Conservation (phyloP, 2,888 invertebrate species). For the Calliphora vomitoria region DNA sequence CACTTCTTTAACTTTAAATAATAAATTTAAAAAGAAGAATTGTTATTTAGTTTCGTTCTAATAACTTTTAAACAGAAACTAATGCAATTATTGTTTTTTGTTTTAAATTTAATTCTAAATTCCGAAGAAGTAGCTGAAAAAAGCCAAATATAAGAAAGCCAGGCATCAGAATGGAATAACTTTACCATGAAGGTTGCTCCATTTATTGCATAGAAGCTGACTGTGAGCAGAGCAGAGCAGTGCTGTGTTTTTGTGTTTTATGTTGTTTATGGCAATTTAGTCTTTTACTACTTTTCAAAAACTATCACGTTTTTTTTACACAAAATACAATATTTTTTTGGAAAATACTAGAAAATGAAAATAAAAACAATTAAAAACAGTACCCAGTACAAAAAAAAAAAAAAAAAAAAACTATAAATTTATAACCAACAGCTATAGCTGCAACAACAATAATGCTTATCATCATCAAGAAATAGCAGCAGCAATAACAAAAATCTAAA, state of each 20-base stretch:
- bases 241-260: conserved; percentile 2
- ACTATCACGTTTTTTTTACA: conserved; percentile 63
- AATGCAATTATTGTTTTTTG: conserved; percentile 66
- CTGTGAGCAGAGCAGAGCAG: background rate
- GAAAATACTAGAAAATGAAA: conserved; percentile 30
- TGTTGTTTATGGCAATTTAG: conserved; percentile 60
- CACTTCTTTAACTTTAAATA: conserved; percentile 8
- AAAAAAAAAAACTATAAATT: conserved; percentile 12
- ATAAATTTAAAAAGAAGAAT: conserved; percentile 41
- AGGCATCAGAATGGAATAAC: conserved; percentile 31
- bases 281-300: conserved; percentile 55
- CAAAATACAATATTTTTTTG: conserved; percentile 6
- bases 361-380: conserved; percentile 55
- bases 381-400: background rate
- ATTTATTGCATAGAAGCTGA: background rate
- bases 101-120: conserved; percentile 50
- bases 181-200: conserved; percentile 58
- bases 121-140: conserved; percentile 21
- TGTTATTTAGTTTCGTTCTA: conserved; percentile 55
- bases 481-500: conserved; percentile 23
- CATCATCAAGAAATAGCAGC: conserved; percentile 6
- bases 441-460: conserved; percentile 39
- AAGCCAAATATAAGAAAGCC: background rate
- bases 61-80: conserved; percentile 53
- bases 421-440: conserved; percentile 49